These are phyloP conservation scores for Rhopalosiphum maidis DNA, from an alignment of 1,140 invertebrate species.

Conservation along the genomic window DNA sequence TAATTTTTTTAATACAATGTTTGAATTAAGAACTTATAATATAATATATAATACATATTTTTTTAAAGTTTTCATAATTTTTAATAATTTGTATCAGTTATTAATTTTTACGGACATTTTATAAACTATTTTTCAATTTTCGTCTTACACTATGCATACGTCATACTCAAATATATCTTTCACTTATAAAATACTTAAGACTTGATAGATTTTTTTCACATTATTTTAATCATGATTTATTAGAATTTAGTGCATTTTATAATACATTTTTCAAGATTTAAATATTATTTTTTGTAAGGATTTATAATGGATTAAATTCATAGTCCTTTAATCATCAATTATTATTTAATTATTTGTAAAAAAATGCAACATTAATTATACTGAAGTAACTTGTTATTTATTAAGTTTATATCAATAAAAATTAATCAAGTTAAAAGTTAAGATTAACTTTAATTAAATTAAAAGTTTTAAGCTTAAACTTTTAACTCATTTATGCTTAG, in stretches of 20 bases:
- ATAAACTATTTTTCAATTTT: no score
- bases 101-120: no score
- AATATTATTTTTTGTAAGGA: not conserved
- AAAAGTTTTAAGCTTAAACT: not conserved
- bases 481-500: not conserved
- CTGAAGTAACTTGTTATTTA: not conserved
- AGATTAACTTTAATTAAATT: not conserved
- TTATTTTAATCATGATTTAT: no score
- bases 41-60: no score
- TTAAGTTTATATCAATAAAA: not conserved
- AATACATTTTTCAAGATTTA: not conserved
- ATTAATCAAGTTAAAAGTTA: not conserved
- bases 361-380: no score
- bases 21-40: no score
- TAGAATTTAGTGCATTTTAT: not conserved
- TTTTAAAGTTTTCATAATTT: no score
- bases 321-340: not conserved
- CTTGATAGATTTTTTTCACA: no score
- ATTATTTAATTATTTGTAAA: constrained; percentile 5
- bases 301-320: not conserved
- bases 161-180: no score
- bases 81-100: no score
- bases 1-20: not conserved
- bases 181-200: no score
- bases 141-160: no score